A percentile compares a stretch with the other conserved stretches of the same genome.
phyloP scores from a whole-genome alignment of 2,113 vertebrate species.

The Zosterops borbonicus region DNA sequence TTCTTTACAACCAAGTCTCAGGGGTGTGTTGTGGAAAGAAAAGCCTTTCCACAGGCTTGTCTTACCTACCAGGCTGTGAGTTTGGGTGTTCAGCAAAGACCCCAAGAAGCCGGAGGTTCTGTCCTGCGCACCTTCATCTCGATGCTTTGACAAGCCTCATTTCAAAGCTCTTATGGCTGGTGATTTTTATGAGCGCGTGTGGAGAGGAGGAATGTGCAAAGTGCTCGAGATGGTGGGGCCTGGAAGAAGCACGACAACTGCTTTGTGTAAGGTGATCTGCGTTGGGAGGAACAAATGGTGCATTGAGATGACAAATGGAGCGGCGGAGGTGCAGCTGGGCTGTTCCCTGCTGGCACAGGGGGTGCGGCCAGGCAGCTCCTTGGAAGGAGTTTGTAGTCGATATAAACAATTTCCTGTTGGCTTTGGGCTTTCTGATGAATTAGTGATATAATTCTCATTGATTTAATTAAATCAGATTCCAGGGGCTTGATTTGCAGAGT shows the following conservation, averaged over 20 bases:
- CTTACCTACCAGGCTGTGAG: background rate
- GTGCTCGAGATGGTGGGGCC: background rate
- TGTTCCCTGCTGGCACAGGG: background rate
- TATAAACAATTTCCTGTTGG: background rate
- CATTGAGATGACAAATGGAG: constrained; percentile 51
- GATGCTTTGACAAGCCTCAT: background rate
- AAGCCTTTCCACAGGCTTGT: background rate
- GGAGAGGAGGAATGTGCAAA: constrained; percentile 14
- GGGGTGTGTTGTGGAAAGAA: background rate
- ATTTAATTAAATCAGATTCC: background rate
- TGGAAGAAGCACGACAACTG: constrained; percentile 13
- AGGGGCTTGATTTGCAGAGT: background rate
- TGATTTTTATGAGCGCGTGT: constrained; percentile 20
- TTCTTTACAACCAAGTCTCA: background rate
- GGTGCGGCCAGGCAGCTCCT: background rate
- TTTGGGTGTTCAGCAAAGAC: background rate
- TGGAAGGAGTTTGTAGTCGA: background rate
- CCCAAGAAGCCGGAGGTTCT: background rate
- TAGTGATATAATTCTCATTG: background rate
- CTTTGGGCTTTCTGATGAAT: background rate
- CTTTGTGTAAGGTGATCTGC: constrained; percentile 39
- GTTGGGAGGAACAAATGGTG: constrained; percentile 42
- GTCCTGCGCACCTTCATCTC: background rate
- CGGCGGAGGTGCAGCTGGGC: constrained; percentile 11
- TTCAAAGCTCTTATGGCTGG: background rate